Base-by-base conservation (phyloP, 2,888 invertebrate species). In the Pandemis corylana region DNA sequence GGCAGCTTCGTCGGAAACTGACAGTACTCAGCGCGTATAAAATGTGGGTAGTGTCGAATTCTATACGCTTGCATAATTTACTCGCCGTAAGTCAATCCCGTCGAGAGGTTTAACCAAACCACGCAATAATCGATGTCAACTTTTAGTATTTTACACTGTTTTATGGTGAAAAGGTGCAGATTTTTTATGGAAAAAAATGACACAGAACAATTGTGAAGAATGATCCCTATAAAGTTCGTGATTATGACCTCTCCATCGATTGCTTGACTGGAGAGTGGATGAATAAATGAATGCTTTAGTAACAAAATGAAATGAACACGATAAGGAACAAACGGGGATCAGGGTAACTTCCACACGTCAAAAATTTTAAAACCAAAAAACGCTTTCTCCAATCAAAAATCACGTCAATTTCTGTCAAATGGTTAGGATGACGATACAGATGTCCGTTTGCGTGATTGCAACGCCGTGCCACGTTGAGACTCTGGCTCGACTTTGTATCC, bases 401-500 rank as follows among this genome's bases (percentile, higher is more conserved):
- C 72, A 76, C 75, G 70, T 68, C 73, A n/a, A 72, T 70, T 78
- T 78, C 77, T 77, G 75, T 77, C 80, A 85, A 85, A 84, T 85
- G 76, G 85, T 85, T 85, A 84, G 82, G 67, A 75, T 76, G 76
- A 68, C 68, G 56, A 53, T 74, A 61, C 69, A 56, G 15, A 49
- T 42, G 59, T 51, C 61, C 59, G 56, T 44, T 56, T 28, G 15
- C 67, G 53, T 7, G 41, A 3, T 13, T 0, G 9, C 7, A 15
- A 49, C 74, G 61, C 12, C 51, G 69, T 74, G 69, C 61, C 74
- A 46, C 51, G n/a, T 63, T 53, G 41, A 67, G 13, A 2, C 46
- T 36, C 28, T 20, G 20, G 20, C 20, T 20, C 20, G 20, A 20
- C 20, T 20, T 20, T 20, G 20, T 20, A 20, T 20, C 20, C 20